Percentiles rank a stretch among this genome's conserved stretches.
These are phyloP conservation scores for Noctuana brunneofusca DNA, from an alignment of 2,888 invertebrate genomes.

Conservation along the genomic window DNA sequence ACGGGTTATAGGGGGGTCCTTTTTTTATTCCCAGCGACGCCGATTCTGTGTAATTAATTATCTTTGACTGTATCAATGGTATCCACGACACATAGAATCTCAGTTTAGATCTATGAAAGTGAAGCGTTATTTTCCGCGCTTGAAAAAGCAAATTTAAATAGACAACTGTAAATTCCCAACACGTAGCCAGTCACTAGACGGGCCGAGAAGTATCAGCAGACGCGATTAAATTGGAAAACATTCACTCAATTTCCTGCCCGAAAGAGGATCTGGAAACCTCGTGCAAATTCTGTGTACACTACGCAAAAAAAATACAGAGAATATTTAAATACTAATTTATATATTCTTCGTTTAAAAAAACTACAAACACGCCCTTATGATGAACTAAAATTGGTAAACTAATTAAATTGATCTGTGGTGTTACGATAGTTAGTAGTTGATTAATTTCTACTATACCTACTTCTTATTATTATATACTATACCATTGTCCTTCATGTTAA, in stretches of 20 bases:
- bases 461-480: too few relatives aligned
- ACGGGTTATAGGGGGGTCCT: too few relatives aligned
- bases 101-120: not conserved
- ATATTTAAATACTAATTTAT: not conserved
- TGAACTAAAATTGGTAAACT: too few relatives aligned
- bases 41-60: too few relatives aligned
- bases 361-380: too few relatives aligned
- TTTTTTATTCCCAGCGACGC: too few relatives aligned
- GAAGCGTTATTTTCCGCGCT: not conserved
- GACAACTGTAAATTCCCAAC: slow-evolving; percentile 38
- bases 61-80: too few relatives aligned
- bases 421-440: too few relatives aligned
- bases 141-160: slow-evolving; percentile 23
- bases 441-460: too few relatives aligned
- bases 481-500: too few relatives aligned
- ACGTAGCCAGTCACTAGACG: slow-evolving; percentile 42
- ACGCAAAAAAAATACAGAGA: slow-evolving; percentile 40
- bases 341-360: too few relatives aligned
- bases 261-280: slow-evolving; percentile 62
- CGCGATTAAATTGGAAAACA: slow-evolving; percentile 81
- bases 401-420: too few relatives aligned
- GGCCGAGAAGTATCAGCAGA: slow-evolving; percentile 69
- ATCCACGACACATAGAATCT: not conserved
- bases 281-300: slow-evolving; percentile 51
- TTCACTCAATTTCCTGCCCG: slow-evolving; percentile 81